Conservation (phyloP, 2,888 invertebrate species). For the Aphidius colemani region DNA sequence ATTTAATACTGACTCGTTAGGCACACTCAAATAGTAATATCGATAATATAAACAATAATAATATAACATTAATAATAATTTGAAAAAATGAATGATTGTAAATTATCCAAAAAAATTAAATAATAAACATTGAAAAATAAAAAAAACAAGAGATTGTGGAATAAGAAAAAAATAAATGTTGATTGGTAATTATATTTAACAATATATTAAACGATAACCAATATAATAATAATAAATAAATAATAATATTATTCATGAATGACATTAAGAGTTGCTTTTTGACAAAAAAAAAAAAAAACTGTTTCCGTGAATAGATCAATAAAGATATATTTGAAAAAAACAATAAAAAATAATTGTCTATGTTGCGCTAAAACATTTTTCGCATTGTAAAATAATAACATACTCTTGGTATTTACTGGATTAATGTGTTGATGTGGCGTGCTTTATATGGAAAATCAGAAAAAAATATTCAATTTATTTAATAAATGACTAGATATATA, state of each 20-base stretch:
- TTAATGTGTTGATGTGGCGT: slow-evolving; percentile 57
- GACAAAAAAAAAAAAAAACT: slow-evolving; percentile 18
- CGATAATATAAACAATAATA: slow-evolving; percentile 3
- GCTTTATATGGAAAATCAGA: slow-evolving; percentile 33
- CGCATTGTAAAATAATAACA: slow-evolving; percentile 55
- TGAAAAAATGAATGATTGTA: background rate
- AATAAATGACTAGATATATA: background rate
- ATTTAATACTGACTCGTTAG: slow-evolving; percentile 48
- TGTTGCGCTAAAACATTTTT: slow-evolving; percentile 45
- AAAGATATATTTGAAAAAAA: slow-evolving; percentile 21
- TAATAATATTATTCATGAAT: slow-evolving; percentile 9
- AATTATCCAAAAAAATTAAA: background rate
- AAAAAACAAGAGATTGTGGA: too few relatives aligned
- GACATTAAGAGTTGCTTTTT: slow-evolving; percentile 1
- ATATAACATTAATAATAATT: slow-evolving; percentile 8
- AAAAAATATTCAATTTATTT: slow-evolving; percentile 4
- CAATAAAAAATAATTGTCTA: slow-evolving; percentile 32
- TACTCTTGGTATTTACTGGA: slow-evolving; percentile 52
- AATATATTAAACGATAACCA: too few relatives aligned
- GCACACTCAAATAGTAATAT: slow-evolving; percentile 7
- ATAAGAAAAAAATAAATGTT: too few relatives aligned
- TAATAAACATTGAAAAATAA: too few relatives aligned
- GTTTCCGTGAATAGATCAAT: slow-evolving; percentile 18
- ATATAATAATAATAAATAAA: background rate
- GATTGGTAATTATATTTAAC: too few relatives aligned